Evolutionary conservation across 2,113 vertebrate genomes (phyloP).

Genomic region (Seriola dumerili): DNA sequence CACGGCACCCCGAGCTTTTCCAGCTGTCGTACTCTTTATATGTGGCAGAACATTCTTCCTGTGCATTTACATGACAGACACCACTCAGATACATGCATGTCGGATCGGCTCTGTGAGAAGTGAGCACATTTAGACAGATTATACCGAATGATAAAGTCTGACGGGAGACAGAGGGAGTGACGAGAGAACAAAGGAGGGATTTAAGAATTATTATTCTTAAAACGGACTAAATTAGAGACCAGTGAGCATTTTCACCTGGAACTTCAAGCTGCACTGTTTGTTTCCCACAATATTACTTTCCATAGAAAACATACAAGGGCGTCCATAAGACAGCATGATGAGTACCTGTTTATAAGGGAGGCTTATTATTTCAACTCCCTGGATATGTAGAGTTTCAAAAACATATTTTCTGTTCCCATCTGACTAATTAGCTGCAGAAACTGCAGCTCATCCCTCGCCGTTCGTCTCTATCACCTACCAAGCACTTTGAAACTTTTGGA

Average conservation of each 20-base stretch:
- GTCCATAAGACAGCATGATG: background rate
- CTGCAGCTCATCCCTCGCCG: constrained; percentile 34
- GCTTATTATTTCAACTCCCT: constrained; percentile 3
- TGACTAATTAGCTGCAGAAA: constrained; percentile 53
- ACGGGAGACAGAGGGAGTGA: constrained; percentile 12
- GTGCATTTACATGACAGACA: constrained; percentile 24
- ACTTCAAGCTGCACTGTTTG: constrained; percentile 10
- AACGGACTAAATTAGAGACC: constrained; percentile 40
- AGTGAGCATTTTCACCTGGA: constrained; percentile 38
- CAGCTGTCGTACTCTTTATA: constrained; percentile 66
- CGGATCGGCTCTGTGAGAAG: constrained; percentile 5
- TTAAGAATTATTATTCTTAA: constrained; percentile 49
- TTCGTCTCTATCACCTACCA: constrained; percentile 23
- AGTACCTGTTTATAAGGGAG: constrained; percentile 1
- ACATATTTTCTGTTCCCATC: constrained; percentile 40
- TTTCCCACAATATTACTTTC: constrained; percentile 26
- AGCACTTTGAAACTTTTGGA: constrained; percentile 13
- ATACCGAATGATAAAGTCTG: constrained; percentile 13
- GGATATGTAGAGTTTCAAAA: background rate
- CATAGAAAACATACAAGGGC: constrained; percentile 2
- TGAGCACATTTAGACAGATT: constrained; percentile 3
- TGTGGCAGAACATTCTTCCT: constrained; percentile 31
- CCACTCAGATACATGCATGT: background rate
- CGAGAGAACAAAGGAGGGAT: constrained; percentile 14
- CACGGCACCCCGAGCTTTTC: constrained; percentile 48